These are phyloP conservation scores for Collichthys lucidus DNA, from an alignment of 2,113 vertebrate genomes.

Conservation along the genomic window DNA sequence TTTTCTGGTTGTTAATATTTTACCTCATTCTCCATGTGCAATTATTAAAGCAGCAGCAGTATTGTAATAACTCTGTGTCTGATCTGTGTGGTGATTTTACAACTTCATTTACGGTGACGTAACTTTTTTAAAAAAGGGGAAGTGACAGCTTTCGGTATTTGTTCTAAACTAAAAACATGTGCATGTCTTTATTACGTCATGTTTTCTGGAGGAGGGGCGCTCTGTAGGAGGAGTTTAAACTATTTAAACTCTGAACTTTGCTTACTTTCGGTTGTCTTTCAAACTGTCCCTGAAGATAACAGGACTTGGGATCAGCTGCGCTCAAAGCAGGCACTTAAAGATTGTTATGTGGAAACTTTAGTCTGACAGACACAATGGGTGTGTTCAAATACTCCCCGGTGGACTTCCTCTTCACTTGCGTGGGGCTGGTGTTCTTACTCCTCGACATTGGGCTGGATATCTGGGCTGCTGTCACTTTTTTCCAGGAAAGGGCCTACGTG, in stretches of 20 bases:
- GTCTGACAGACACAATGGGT: conserved; percentile 14
- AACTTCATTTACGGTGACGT: background rate
- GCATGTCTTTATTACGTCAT: too few species aligned
- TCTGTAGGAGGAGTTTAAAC: background rate
- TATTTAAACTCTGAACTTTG: background rate
- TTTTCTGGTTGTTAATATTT: conserved; percentile 5
- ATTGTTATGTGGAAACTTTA: background rate
- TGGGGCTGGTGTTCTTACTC: conserved; percentile 53
- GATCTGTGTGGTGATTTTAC: background rate
- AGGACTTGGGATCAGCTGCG: rapidly evolving
- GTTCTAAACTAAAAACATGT: background rate
- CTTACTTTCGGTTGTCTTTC: conserved; percentile 17
- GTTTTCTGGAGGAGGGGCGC: too few species aligned
- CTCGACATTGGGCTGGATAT: conserved; percentile 70
- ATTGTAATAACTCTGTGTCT: background rate
- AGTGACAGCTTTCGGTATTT: background rate
- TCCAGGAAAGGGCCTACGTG: conserved; percentile 47
- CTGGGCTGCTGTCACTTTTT: conserved; percentile 47
- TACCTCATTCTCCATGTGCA: conserved; percentile 43
- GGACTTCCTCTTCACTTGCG: conserved; percentile 48
- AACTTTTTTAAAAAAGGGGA: background rate
- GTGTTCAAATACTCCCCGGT: background rate
- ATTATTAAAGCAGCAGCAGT: conserved; percentile 26
- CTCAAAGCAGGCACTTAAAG: background rate
- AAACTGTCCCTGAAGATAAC: too few species aligned